Evolutionary conservation across 2,888 invertebrate genomes (phyloP).

Genomic region (Chaetogeoica ovagalla): DNA sequence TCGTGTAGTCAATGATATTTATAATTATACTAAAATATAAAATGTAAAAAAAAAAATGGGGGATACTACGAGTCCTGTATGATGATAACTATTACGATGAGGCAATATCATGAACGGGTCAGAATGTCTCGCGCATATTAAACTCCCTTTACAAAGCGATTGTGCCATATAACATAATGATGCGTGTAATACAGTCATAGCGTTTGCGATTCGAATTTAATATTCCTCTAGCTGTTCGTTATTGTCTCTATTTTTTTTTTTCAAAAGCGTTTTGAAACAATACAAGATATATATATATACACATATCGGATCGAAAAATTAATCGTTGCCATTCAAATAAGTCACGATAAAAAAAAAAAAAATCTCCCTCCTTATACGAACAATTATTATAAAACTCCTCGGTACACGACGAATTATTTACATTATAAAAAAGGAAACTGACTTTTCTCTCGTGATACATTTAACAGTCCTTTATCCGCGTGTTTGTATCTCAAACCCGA

Average conservation of each 20-base stretch:
- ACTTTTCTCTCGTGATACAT: slow-evolving; percentile 32
- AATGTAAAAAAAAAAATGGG: too few relatives aligned
- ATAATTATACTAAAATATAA: too few relatives aligned
- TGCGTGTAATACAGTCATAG: too few relatives aligned
- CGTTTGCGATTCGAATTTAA: not conserved
- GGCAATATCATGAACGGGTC: not conserved
- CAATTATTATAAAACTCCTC: too few relatives aligned
- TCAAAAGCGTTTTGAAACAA: not conserved
- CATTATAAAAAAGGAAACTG: slow-evolving; percentile 29
- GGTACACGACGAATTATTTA: slow-evolving; percentile 7
- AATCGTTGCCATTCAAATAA: slow-evolving; percentile 28
- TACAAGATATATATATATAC: not conserved
- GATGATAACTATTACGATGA: too few relatives aligned
- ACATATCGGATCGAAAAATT: not conserved
- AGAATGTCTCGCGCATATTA: slow-evolving; percentile 7
- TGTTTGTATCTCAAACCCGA: not conserved
- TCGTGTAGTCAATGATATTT: too few relatives aligned
- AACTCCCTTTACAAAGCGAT: not conserved
- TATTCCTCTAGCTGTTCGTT: slow-evolving; percentile 1
- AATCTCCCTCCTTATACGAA: not conserved
- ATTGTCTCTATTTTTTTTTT: slow-evolving; percentile 3
- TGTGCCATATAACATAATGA: too few relatives aligned
- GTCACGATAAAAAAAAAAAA: slow-evolving; percentile 27
- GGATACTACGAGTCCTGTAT: too few relatives aligned
- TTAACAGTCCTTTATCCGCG: slow-evolving; percentile 1